Evolutionary conservation across 2,888 invertebrate genomes (phyloP), one percentile per base, ranked within the genome.

Genomic region (Brenthis hecate): DNA sequence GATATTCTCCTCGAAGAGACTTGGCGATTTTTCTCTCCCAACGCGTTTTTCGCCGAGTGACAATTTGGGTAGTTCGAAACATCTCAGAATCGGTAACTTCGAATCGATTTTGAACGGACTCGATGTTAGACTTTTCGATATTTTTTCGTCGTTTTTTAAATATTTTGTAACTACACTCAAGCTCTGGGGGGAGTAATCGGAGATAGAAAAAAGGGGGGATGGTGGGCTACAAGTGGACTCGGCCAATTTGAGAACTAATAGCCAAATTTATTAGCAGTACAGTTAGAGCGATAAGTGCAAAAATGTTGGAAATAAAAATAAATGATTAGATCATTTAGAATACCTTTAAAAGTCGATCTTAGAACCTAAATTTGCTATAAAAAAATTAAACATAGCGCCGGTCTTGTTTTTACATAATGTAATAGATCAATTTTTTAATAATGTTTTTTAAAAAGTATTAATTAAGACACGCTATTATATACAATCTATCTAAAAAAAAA

Each of bases 61-160:
- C 1, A 79, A 47, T 68, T 86, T 88, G 0, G 88, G 85, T 0
- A 89, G 28, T 2, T 91, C 89, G 13, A 91, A 83, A 68, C 84
- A 90, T 54, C 81, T 82, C 0, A 89, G 61, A 0, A 86, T 77
- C 0, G 86, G 84, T n/a, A 81, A 81, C 28, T 82, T 85, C 0
- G 75, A 6, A 0, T 87, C 87, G 0, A 81, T 14, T 51, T 79
- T 84, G 56, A 84, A 76, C 0, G 92, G 90, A 3, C 87, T 89
- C 0, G 87, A 84, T 0, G 88, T 86, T 0, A 88, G 32, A 57
- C 88, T 89, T 72, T 86, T 88, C 6, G 66, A 58, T n/a, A 62
- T 13, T 51, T 64, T 66, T 1, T 71, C 72, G 5, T 61, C 50
- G 11, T 50, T 55, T 55, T 66, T 69, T 1, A 64, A 54, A 14